Base-by-base conservation (phyloP, 2,113 vertebrate genomes). In the Podiceps cristatus region DNA sequence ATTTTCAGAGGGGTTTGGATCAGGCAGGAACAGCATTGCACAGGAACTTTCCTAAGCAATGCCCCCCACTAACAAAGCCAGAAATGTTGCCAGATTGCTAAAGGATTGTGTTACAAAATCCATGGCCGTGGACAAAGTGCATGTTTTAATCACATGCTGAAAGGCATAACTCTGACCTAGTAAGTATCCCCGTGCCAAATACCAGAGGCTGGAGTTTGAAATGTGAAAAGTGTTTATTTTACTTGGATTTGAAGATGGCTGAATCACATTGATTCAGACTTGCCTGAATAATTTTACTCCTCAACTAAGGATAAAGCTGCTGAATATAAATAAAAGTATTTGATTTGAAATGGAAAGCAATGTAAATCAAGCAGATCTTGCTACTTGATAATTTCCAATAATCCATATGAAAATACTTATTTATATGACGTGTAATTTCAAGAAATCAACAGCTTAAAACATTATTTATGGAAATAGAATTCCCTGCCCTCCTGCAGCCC, bases 31-130 rank as follows among this genome's bases (percentile, higher is more conserved):
- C 60, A 29, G 23, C 10, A 45, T 84, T 75, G 47, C 68, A 20
- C 2, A 77, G 83, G 83, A 86, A 56, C 88, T 81, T 81, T 45
- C 68, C 94, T 68, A 75, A 95, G 91, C 83, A 9, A 44, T 75
- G 88, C 35, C 44, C 37, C 22, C 5, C 11, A 0, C 82, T 77
- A 49, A 83, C 90, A 91, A 86, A 96, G 89, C 76, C 76, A 86
- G 94, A 76, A 93, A 88, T 45, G 68, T 67, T 76, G 85, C 92
- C 47, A 44, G 86, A 75, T 95, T 96, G 94, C 95, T 89, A 87
- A 95, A 92, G 95, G 88, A 86, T 87, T 91, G 95, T 84, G 4
- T 97, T 96, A 72, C 94, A 95, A 97, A 96, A 97, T 81, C 83
- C 90, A 35, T 9, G 42, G 81, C 58, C 10, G 0, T 15, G 91